A percentile compares a stretch with the other conserved stretches of the same genome.
These are phyloP conservation scores for Syndactyla subalaris DNA, from an alignment of 2,797 vertebrate species.

Conservation along the genomic window DNA sequence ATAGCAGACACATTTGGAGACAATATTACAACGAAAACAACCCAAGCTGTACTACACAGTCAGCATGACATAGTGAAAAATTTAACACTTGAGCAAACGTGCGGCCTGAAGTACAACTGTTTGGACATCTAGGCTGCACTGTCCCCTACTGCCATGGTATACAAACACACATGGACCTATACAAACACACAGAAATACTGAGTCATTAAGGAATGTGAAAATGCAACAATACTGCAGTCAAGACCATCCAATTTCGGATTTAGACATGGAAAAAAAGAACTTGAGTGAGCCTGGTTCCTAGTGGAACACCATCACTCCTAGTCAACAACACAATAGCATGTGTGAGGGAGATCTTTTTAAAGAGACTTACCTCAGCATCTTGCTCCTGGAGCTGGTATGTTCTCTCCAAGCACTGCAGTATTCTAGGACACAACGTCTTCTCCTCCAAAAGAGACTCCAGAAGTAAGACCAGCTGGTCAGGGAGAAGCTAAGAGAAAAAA, in stretches of 20 bases:
- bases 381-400: conserved; percentile 82
- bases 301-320: neutral
- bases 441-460: conserved; percentile 90
- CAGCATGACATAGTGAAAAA: neutral
- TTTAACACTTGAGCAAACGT: neutral
- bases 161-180: neutral
- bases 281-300: neutral
- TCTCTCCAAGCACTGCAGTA: conserved; percentile 79
- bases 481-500: conserved; percentile 83
- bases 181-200: neutral
- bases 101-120: neutral
- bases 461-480: conserved; percentile 92
- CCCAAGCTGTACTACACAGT: neutral
- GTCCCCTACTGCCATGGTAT: neutral
- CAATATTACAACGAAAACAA: neutral
- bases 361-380: conserved; percentile 89
- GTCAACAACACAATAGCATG: neutral
- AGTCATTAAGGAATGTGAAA: neutral
- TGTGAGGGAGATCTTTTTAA: neutral
- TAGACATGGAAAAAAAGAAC: neutral
- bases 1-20: neutral
- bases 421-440: conserved; percentile 77
- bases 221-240: neutral
- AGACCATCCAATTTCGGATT: neutral
- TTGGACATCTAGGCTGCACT: neutral